phyloP scores from a whole-genome alignment of 1,140 invertebrate species.

The Metopolophium dirhodum region DNA sequence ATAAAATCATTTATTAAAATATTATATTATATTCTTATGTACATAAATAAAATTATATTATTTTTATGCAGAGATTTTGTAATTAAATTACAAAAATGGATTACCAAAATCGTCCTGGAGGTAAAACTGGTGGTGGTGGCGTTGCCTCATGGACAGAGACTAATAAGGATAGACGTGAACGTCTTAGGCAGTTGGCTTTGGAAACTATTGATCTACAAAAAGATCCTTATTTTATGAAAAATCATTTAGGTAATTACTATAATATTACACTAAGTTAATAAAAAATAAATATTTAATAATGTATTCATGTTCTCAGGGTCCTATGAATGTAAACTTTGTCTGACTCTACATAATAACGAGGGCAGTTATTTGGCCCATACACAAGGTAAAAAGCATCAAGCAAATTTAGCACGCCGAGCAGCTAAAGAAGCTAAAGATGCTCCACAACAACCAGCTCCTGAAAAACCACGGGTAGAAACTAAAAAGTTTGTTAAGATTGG shows the following conservation, averaged over 20 bases:
- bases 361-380: slow-evolving; percentile 99
- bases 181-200: slow-evolving; percentile 92
- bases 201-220: slow-evolving; percentile 99
- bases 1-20: not conserved
- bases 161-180: slow-evolving; percentile 94
- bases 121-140: slow-evolving; percentile 98
- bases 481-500: slow-evolving; percentile 99
- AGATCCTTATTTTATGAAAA: slow-evolving; percentile 99
- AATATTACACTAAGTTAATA: not conserved
- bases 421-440: slow-evolving; percentile 99
- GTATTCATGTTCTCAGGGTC: slow-evolving; percentile 71
- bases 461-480: slow-evolving; percentile 94
- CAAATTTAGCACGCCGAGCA: slow-evolving; percentile 95
- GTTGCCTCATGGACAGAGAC: slow-evolving; percentile 99
- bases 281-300: slow-evolving; percentile 34
- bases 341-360: slow-evolving; percentile 99
- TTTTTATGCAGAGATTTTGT: not conserved
- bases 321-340: slow-evolving; percentile 98
- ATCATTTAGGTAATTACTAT: slow-evolving; percentile 80
- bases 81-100: slow-evolving; percentile 73
- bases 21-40: not conserved
- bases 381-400: slow-evolving; percentile 99
- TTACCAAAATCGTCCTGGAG: slow-evolving; percentile 96
- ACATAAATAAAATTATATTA: not conserved
- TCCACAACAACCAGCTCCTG: slow-evolving; percentile 86